Percentiles rank a stretch among this genome's conserved stretches.
Evolutionary conservation across 1,140 invertebrate species (phyloP).

Genomic region (Watersipora subatra): DNA sequence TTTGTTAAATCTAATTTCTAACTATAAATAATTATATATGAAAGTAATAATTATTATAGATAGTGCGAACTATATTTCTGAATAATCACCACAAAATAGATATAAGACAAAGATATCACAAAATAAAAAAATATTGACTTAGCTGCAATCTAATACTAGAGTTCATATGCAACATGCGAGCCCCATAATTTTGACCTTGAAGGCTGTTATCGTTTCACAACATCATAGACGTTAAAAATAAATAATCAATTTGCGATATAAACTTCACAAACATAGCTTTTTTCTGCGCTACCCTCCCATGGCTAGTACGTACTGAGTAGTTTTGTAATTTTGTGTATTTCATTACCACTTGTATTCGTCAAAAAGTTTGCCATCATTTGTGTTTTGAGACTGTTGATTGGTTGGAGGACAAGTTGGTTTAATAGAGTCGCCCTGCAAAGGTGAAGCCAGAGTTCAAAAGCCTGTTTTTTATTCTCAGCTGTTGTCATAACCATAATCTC

Average conservation of each 20-base stretch:
- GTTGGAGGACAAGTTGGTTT: neutral
- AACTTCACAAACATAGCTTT: neutral
- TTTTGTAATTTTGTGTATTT: neutral
- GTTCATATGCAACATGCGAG: neutral
- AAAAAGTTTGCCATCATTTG: neutral
- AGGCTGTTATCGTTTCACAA: neutral
- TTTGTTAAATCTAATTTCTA: no score
- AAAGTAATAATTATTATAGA: no score
- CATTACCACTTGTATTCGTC: neutral
- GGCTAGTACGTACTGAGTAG: neutral
- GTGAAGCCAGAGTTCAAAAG: slow-evolving; percentile 2
- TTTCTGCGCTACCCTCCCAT: neutral
- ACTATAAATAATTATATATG: no score
- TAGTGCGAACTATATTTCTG: no score
- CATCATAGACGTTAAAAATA: neutral
- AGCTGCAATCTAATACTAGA: neutral
- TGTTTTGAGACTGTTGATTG: neutral
- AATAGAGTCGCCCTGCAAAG: neutral
- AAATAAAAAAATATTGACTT: neutral
- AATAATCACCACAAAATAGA: no score
- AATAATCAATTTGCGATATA: neutral
- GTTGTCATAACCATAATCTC: neutral
- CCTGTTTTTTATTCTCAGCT: slow-evolving; percentile 1
- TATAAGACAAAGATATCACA: no score
- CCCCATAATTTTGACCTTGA: neutral